Conservation (phyloP, 1,140 invertebrate genomes). For the Drosophila athabasca region DNA sequence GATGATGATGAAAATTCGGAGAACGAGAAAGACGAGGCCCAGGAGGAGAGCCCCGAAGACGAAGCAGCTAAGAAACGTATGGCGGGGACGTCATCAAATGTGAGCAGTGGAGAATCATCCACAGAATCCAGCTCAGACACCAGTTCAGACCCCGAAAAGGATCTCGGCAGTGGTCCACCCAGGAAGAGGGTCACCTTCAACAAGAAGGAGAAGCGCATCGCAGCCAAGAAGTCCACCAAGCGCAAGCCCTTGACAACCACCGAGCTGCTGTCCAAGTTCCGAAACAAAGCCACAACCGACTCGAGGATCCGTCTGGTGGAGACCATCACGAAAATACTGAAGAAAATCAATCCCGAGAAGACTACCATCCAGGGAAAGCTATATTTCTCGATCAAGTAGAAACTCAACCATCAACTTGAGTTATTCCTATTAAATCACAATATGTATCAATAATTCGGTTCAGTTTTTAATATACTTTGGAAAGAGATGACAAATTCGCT, state of each 20-base stretch:
- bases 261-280: constrained; percentile 96
- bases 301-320: constrained; percentile 94
- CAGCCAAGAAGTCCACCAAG: constrained; percentile 64
- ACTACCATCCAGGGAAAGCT: constrained; percentile 96
- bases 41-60: constrained; percentile 81
- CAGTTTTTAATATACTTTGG: too few species aligned
- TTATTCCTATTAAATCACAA: too few species aligned
- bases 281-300: constrained; percentile 95
- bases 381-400: constrained; percentile 87
- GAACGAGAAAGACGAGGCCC: constrained; percentile 86
- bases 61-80: constrained; percentile 86
- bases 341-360: constrained; percentile 96
- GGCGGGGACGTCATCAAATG: constrained; percentile 85
- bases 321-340: constrained; percentile 96
- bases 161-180: constrained; percentile 64
- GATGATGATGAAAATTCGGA: constrained; percentile 90
- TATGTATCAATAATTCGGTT: too few species aligned
- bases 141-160: constrained; percentile 88
- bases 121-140: constrained; percentile 87
- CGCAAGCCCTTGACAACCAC: constrained; percentile 98
- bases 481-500: too few species aligned
- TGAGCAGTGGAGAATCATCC: constrained; percentile 85
- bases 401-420: too few species aligned
- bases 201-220: constrained; percentile 48
- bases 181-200: constrained; percentile 74